Evolutionary conservation across 1,140 invertebrate genomes (phyloP), one percentile per base, ranked within the genome.

Genomic region (Muscidifurax raptorellus): DNA sequence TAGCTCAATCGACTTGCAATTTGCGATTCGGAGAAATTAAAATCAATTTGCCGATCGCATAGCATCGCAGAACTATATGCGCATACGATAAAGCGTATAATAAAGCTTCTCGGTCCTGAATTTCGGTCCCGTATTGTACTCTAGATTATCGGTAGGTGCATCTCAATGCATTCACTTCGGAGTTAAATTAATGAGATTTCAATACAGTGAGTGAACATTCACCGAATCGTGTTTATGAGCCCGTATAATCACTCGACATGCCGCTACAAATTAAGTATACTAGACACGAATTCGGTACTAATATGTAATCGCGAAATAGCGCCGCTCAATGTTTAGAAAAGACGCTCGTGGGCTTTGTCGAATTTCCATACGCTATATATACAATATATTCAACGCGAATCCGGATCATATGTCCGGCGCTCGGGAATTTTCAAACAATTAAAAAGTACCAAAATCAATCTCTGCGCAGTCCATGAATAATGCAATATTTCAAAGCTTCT

Each of bases 171-270:
- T 22, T 59, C 52, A 59, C 52, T 59, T 59, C 52, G 7, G 15
- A 59, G 52, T 59, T 59, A 59, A 59, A 59, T 59, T 59, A 59
- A 59, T 59, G 52, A 59, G 52, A 59, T 59, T 59, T 59, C 52
- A n/a, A 59, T 59, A 18, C 18, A 59, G 52, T 22, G 52, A 59
- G 52, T 59, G 52, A 59, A 7, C 52, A 59, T n/a, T 59, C 52
- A 59, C 52, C n/a, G 52, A 59, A n/a, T 59, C 18, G 52, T 7
- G 18, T n/a, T 59, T 59, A 59, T 59, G 15, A 59, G 22, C 52
- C 4, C 52, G 18, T 22, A 59, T 59, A 59, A 59, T 59, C n/a
- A 59, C n/a, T 59, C 22, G 12, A 52, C 47, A 15, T 5, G 18
- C 3, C 52, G 52, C 18, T 7, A 22, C 52, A 59, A 59, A 18